phyloP scores from a whole-genome alignment of 2,888 invertebrate genomes.

The Lypha dubia region DNA sequence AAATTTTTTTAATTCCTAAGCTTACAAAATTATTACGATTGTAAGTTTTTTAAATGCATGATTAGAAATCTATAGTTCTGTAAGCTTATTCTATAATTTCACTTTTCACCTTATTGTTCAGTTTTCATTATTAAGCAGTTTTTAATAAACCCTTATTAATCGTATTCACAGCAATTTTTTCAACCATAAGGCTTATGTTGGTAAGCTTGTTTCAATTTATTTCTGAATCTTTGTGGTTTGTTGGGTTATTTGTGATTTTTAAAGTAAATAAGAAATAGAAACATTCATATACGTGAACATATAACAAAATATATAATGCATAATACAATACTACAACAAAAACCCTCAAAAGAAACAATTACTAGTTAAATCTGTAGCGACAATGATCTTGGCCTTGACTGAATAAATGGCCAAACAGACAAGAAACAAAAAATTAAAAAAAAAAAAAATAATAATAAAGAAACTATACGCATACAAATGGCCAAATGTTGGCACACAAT shows the following conservation, averaged over 20 bases:
- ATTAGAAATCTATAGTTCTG: too few species aligned
- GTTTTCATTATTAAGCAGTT: too few species aligned
- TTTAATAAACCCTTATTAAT: too few species aligned
- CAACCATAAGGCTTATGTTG: too few species aligned
- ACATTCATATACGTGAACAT: neutral
- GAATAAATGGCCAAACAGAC: constrained; percentile 52
- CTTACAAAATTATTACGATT: too few species aligned
- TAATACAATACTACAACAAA: constrained; percentile 18
- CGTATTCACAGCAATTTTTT: too few species aligned
- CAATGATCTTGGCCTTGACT: constrained; percentile 74
- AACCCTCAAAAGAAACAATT: constrained; percentile 25
- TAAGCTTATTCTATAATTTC: too few species aligned
- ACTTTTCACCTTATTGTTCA: too few species aligned
- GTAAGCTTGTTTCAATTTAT: too few species aligned
- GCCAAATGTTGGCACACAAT: constrained; percentile 10
- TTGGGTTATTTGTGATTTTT: neutral
- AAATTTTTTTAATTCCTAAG: too few species aligned
- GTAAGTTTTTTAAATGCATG: too few species aligned
- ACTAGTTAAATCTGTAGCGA: constrained; percentile 54
- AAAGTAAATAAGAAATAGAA: neutral
- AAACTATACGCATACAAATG: neutral
- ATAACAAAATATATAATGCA: neutral
- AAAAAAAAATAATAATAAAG: constrained; percentile 17
- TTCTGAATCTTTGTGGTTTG: too few species aligned
- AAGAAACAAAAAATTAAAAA: constrained; percentile 23